Evolutionary conservation across 1,140 invertebrate species (phyloP).

Genomic region (Dryas iulia): DNA sequence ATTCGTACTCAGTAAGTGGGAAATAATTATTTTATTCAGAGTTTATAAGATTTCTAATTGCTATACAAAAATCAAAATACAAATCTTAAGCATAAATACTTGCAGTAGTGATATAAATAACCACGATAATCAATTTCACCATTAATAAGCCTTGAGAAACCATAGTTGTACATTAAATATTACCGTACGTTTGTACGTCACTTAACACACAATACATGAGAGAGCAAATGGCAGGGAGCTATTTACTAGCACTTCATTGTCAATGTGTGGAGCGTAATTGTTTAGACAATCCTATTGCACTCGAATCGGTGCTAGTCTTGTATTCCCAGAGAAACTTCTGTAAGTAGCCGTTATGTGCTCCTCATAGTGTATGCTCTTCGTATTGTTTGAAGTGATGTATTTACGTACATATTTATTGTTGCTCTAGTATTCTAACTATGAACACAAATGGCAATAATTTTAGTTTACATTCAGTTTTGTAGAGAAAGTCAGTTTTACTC

Average conservation of each 20-base stretch:
- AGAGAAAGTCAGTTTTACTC: background rate
- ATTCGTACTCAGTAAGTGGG: slow-evolving; percentile 59
- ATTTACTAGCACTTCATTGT: slow-evolving; percentile 33
- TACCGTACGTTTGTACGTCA: slow-evolving; percentile 15
- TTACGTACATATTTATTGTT: background rate
- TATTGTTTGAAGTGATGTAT: background rate
- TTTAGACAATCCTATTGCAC: slow-evolving; percentile 26
- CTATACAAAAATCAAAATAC: background rate
- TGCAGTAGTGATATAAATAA: background rate
- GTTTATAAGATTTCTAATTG: background rate
- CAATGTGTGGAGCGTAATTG: slow-evolving; percentile 19
- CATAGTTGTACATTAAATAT: background rate
- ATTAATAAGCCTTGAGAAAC: background rate
- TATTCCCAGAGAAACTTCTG: slow-evolving; percentile 32
- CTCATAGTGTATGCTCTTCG: background rate
- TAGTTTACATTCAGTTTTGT: background rate
- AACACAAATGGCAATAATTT: background rate
- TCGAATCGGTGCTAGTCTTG: slow-evolving; percentile 16
- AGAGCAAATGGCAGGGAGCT: slow-evolving; percentile 23
- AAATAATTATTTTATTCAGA: background rate
- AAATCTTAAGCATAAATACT: background rate
- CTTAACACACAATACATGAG: slow-evolving; percentile 33
- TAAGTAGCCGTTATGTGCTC: slow-evolving; percentile 23
- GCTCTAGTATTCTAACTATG: background rate
- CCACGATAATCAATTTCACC: background rate